Conservation (phyloP, 2,797 vertebrate species). For the Arnoldichthys spilopterus region DNA sequence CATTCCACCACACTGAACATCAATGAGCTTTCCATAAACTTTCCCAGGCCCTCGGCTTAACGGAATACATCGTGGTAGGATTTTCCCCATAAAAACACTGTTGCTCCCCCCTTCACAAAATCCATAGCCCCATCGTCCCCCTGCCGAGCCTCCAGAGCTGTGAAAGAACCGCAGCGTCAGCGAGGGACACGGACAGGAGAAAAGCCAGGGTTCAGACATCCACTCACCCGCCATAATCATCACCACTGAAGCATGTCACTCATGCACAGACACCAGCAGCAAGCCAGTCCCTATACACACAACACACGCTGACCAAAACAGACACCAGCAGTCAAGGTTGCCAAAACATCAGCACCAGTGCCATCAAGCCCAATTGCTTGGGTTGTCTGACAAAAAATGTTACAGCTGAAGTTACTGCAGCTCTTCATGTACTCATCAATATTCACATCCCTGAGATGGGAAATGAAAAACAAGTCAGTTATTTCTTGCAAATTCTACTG, state of each 20-base stretch:
- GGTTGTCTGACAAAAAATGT: neutral
- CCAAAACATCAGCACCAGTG: neutral
- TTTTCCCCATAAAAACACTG: slow-evolving; percentile 76
- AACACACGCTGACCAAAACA: slow-evolving; percentile 42
- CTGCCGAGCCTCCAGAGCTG: slow-evolving; percentile 27
- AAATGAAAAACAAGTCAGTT: neutral
- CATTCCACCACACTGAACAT: slow-evolving; percentile 78
- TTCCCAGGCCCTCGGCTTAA: slow-evolving; percentile 82
- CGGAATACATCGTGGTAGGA: slow-evolving; percentile 68
- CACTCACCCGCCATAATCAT: slow-evolving; percentile 38
- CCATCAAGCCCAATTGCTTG: neutral
- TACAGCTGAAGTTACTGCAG: neutral
- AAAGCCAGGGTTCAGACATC: slow-evolving; percentile 49
- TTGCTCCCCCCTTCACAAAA: slow-evolving; percentile 41
- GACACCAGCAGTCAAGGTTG: slow-evolving; percentile 24
- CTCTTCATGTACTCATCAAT: neutral
- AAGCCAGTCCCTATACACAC: slow-evolving; percentile 8
- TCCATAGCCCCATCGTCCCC: slow-evolving; percentile 21
- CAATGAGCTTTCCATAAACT: slow-evolving; percentile 79
- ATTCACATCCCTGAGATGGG: neutral
- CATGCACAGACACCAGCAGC: slow-evolving; percentile 25
- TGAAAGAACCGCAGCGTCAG: slow-evolving; percentile 60
- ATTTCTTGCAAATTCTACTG: slow-evolving; percentile 1
- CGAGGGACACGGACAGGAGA: slow-evolving; percentile 39
- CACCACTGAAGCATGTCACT: slow-evolving; percentile 47